phyloP scores from a whole-genome alignment of 1,140 invertebrate species.

The Uloborus diversus region DNA sequence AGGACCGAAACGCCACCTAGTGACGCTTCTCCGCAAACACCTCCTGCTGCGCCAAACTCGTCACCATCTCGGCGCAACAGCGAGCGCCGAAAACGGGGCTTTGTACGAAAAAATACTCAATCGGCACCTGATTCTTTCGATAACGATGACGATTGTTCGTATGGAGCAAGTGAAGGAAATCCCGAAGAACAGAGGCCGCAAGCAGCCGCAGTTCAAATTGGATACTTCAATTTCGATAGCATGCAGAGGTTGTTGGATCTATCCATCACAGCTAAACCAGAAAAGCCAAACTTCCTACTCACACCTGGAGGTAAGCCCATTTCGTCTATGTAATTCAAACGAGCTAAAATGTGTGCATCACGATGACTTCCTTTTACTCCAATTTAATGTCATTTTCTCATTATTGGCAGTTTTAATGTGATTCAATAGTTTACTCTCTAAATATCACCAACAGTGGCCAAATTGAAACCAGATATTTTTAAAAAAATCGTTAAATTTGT shows the following conservation, averaged over 20 bases:
- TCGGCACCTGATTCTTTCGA: conserved; percentile 68
- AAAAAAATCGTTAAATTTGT: no score
- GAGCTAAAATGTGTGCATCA: no score
- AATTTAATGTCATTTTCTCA: no score
- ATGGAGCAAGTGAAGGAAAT: not conserved
- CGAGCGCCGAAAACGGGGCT: conserved; percentile 56
- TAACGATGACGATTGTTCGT: conserved; percentile 17
- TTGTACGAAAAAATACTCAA: conserved; percentile 67
- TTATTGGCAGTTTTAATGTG: no score
- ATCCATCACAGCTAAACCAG: conserved; percentile 50
- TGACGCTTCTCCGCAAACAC: conserved; percentile 27
- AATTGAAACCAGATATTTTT: no score
- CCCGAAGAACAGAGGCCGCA: not conserved
- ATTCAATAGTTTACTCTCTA: no score
- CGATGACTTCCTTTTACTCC: no score
- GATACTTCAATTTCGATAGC: conserved; percentile 59
- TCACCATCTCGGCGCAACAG: conserved; percentile 44
- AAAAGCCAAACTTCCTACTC: conserved; percentile 51
- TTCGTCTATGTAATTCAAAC: no score
- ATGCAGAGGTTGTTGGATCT: conserved; percentile 58
- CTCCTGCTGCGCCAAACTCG: not conserved
- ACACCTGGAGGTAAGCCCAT: conserved; percentile 57
- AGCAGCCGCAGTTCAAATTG: not conserved
- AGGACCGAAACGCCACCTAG: conserved; percentile 30
- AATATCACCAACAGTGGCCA: no score